Evolutionary conservation across 2,888 invertebrate species (phyloP).

Genomic region (Amiota communis): DNA sequence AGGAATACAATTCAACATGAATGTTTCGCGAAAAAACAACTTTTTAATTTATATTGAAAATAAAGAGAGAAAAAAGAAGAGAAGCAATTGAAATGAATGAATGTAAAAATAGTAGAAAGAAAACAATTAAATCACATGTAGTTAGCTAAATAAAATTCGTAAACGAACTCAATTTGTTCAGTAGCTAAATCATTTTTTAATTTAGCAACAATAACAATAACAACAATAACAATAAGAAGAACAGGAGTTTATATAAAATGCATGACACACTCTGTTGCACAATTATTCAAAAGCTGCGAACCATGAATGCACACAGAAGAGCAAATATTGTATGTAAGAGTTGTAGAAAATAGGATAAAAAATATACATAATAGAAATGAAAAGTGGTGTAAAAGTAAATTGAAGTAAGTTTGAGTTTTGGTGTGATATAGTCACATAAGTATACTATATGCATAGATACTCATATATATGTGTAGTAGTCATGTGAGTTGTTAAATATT

Average conservation of each 20-base stretch:
- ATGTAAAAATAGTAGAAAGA: constrained; percentile 1
- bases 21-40: too few species aligned
- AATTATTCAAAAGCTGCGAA: constrained; percentile 63
- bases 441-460: too few species aligned
- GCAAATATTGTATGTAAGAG: too few species aligned
- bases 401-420: too few species aligned
- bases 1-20: too few species aligned
- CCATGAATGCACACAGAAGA: constrained; percentile 50
- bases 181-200: constrained; percentile 66
- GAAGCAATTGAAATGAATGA: too few species aligned
- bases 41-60: not conserved
- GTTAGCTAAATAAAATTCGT: constrained; percentile 45
- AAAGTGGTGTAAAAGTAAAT: too few species aligned
- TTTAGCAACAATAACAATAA: constrained; percentile 47
- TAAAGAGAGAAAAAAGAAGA: not conserved
- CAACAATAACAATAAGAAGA: constrained; percentile 16
- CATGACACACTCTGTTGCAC: constrained; percentile 58
- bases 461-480: too few species aligned
- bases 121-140: constrained; percentile 61
- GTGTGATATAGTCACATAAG: too few species aligned
- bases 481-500: too few species aligned
- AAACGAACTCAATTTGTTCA: constrained; percentile 61
- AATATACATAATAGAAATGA: too few species aligned
- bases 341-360: too few species aligned
- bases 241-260: constrained; percentile 43